Evolutionary conservation across 1,140 invertebrate species (phyloP).

Genomic region (Drosophila micromelanica): DNA sequence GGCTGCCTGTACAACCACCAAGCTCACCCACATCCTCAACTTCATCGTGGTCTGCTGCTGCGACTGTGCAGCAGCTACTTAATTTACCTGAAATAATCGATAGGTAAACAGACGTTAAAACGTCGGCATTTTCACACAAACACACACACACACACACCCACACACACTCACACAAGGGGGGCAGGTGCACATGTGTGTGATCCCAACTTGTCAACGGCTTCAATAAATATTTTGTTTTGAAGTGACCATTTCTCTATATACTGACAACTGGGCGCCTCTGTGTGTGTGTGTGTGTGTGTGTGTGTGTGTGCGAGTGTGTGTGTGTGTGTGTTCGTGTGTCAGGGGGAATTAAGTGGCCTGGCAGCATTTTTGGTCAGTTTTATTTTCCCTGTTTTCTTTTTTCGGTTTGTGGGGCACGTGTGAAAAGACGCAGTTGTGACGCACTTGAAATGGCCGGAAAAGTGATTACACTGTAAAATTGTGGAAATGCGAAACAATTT

Average conservation of each 20-base stretch:
- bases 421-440: slow-evolving; percentile 65
- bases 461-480: slow-evolving; percentile 33
- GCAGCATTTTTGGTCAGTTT: slow-evolving; percentile 42
- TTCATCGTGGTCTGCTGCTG: slow-evolving; percentile 9
- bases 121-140: slow-evolving; percentile 71
- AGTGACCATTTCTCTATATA: slow-evolving; percentile 53
- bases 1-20: slow-evolving; percentile 58
- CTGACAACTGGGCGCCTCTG: background rate
- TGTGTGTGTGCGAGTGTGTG: slow-evolving; percentile 6
- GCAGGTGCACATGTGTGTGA: slow-evolving; percentile 3
- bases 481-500: slow-evolving; percentile 9
- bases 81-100: slow-evolving; percentile 83
- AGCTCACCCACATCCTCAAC: slow-evolving; percentile 48
- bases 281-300: slow-evolving; percentile 5
- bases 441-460: slow-evolving; percentile 21
- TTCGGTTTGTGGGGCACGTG: slow-evolving; percentile 51
- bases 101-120: slow-evolving; percentile 83
- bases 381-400: slow-evolving; percentile 33
- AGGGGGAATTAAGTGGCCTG: slow-evolving; percentile 61
- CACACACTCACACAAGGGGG: background rate
- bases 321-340: slow-evolving; percentile 15
- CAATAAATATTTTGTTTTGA: slow-evolving; percentile 83
- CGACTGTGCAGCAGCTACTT: slow-evolving; percentile 70
- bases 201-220: slow-evolving; percentile 66
- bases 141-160: slow-evolving; percentile 7